Percentiles rank a stretch among this genome's conserved stretches.
Conservation (phyloP, 1,140 invertebrate genomes). For the Calosoma granatense region DNA sequence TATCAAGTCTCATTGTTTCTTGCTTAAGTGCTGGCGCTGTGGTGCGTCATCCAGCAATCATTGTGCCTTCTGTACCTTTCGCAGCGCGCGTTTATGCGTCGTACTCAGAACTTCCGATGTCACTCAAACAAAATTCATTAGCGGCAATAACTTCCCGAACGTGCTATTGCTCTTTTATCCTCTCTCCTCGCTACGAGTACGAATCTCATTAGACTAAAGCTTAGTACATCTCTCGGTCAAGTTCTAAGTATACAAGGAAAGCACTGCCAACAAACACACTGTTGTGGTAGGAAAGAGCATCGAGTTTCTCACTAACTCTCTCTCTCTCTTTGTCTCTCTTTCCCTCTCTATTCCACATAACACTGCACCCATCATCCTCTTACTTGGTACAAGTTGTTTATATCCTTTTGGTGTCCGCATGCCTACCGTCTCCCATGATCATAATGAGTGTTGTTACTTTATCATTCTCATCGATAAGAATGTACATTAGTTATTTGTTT, state of each 20-base stretch:
- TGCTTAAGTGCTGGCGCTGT: not conserved
- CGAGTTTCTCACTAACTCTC: no score
- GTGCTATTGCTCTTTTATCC: not conserved
- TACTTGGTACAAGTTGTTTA: no score
- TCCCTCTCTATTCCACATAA: no score
- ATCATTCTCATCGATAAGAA: no score
- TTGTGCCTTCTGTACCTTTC: constrained; percentile 5
- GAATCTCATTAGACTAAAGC: not conserved
- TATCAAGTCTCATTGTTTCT: constrained; percentile 5
- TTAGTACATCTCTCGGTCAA: not conserved
- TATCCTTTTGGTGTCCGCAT: no score
- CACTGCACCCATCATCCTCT: no score
- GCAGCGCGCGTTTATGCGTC: not conserved
- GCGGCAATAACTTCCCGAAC: not conserved
- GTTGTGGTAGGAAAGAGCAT: not conserved
- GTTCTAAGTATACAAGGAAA: not conserved
- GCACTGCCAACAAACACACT: not conserved
- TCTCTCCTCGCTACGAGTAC: not conserved
- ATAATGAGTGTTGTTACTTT: no score
- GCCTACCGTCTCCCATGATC: no score
- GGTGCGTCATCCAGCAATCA: not conserved
- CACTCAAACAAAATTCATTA: not conserved
- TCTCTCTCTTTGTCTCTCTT: no score
- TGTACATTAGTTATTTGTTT: no score
- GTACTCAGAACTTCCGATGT: not conserved